phyloP scores from a whole-genome alignment of 64 coral and sea anemone genomes.

The Porites lutea region DNA sequence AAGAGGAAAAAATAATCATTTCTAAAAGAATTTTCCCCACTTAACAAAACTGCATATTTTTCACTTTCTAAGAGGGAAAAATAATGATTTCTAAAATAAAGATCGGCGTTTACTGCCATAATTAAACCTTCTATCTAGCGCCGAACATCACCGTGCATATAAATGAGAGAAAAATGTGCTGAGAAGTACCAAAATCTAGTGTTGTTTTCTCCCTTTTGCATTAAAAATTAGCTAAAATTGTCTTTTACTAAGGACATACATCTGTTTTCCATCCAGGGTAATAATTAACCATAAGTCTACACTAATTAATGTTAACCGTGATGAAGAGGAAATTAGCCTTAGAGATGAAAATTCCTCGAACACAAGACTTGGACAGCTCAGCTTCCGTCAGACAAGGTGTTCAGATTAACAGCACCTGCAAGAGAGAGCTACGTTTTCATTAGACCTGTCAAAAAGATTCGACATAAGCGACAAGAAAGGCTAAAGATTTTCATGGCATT shows the following conservation, averaged over 20 bases:
- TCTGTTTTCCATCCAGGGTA: neutral
- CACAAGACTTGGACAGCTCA: constrained; percentile 6
- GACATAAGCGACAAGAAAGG: neutral
- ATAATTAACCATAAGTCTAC: neutral
- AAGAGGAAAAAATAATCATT: no score
- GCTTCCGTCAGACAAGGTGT: neutral
- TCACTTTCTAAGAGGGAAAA: no score
- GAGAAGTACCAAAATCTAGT: neutral
- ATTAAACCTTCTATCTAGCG: no score
- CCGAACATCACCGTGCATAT: no score
- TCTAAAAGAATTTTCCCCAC: no score
- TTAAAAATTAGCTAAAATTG: neutral
- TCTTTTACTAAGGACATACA: neutral
- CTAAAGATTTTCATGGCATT: no score
- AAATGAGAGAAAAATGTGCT: neutral
- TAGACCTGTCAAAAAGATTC: neutral
- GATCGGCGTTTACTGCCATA: no score
- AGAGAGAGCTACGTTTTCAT: neutral
- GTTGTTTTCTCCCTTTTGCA: neutral
- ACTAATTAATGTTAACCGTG: neutral
- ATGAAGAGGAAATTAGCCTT: constrained; percentile 30
- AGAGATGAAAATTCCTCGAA: neutral
- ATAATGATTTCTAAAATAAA: no score
- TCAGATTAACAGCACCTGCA: neutral
- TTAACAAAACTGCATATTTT: no score